Evolutionary conservation across 1,140 invertebrate genomes (phyloP), one percentile per base, ranked within the genome.

Genomic region (Pseudomyrmex dendroicus): DNA sequence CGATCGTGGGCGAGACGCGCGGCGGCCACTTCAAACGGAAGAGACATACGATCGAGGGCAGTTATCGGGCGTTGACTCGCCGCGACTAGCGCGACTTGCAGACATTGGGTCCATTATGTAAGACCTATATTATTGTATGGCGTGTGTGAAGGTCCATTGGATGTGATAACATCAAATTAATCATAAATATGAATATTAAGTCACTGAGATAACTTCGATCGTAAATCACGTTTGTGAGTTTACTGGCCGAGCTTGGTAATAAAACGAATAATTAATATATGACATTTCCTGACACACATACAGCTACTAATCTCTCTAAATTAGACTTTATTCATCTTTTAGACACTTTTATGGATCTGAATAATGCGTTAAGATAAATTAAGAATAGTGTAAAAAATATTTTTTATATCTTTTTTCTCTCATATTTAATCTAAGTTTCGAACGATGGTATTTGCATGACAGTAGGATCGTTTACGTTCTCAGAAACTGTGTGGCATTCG

Each of bases 31-130:
- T 72, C 20, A 72, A 80, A 70, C 48, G 59, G 56, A 4, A 80
- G 44, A 57, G 17, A 12, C 4, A 15, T 35, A 76, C 1, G 17
- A 78, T 70, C 54, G 54, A 2, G 20, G 20, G 12, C 54, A 57
- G 64, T 48, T 70, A 66, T 77, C 62, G 73, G 73, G 15, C 76
- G 44, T 70, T 70, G 76, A 77, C 73, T 57, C 64, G 25, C 52
- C 17, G 17, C 25, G 4, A 3, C 61, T 67, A 9, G 20, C 46
- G 52, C 46, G 35, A 25, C 50, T 56, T 13, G n/a, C 66, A 68
- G 44, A 70, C 64, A 70, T 61, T 50, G 54, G 44, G 20, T 57
- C 66, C 59, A 72, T 80, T 80, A 80, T 59, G 52, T 35, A 44
- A 78, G 44, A 78, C 52, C 59, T n/a, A 44, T 20, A 48, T 54